These are phyloP conservation scores for Galerucella nymphaeae DNA, from an alignment of 2,888 invertebrate genomes.

Conservation along the genomic window DNA sequence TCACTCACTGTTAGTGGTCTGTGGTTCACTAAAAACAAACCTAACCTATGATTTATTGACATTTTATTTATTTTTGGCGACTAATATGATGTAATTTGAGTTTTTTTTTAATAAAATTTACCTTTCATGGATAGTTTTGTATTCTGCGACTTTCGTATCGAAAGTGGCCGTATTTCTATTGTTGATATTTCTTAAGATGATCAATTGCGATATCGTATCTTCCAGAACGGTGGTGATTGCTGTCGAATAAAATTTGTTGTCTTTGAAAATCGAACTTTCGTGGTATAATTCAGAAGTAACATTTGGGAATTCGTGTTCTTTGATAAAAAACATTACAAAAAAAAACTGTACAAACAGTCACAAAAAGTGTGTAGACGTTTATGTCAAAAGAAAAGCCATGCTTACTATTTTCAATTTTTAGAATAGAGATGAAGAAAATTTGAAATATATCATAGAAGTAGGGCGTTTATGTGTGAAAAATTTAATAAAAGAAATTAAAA, in stretches of 20 bases:
- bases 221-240: slow-evolving; percentile 34
- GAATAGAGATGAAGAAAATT: not conserved
- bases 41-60: too few species aligned
- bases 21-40: too few species aligned
- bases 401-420: not conserved
- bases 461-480: slow-evolving; percentile 1
- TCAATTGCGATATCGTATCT: slow-evolving; percentile 48
- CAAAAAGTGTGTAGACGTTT: too few species aligned
- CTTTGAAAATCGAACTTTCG: not conserved
- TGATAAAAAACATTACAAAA: not conserved
- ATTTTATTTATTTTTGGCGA: not conserved
- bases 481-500: not conserved
- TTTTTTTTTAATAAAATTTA: slow-evolving; percentile 6
- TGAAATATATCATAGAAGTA: not conserved
- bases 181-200: slow-evolving; percentile 47
- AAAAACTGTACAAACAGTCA: not conserved
- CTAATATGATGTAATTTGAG: not conserved
- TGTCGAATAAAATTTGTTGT: slow-evolving; percentile 20
- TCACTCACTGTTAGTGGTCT: too few species aligned
- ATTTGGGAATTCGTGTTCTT: not conserved
- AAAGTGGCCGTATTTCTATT: slow-evolving; percentile 25
- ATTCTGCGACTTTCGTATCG: slow-evolving; percentile 24
- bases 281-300: not conserved
- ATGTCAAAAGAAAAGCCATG: not conserved
- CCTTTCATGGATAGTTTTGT: slow-evolving; percentile 35